Evolutionary conservation across 92 coral and sea anemone species (phyloP), one percentile per base, ranked within the genome.

Genomic region (Epizoanthus scotinus): DNA sequence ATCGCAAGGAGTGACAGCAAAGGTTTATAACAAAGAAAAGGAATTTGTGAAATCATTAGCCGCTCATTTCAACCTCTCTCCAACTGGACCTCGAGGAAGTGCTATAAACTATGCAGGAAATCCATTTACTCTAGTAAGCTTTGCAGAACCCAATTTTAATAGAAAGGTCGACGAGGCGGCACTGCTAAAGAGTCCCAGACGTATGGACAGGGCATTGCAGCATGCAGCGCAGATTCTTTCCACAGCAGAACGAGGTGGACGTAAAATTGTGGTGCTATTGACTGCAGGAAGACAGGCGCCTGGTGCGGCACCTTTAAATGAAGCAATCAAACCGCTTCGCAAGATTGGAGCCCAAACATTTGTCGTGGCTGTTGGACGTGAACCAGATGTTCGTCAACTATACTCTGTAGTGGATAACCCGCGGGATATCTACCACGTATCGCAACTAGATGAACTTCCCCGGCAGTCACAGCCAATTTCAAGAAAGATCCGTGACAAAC

Each of bases 191-290:
- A 25, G 78, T 7, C 62, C 78, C 15, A 53, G 78, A 17, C 60
- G 63, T 28, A 52, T 71, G 59, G 78, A 71, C 20, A 71, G 62
- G 49, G 88, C 84, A 14, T 61, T 85, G 52, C 61, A 69, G 25
- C 72, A 70, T 17, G 84, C 80, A 20, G 71, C 70, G 52, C 52
- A 70, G 58, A 53, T 85, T 15, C 56, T 78, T 14, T 18, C 63
- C 10, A 15, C 65, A 6, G 57, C 88, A n/a, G 20, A 67, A 36
- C 49, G 55, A 40, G 67, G 83, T 10, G 58, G 65, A 6, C 84
- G 71, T 18, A 85, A 85, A 53, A 54, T 85, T 36, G 84, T 85
- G 40, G 42, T 85, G 34, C 65, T 85, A 20, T 72, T 85, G n/a
- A 85, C 88, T 8, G 88, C 70, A 17, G 82, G 88, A 17, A 71